These are phyloP conservation scores for Cataglyphis albicans DNA, from an alignment of 2,888 invertebrate species.

Conservation along the genomic window DNA sequence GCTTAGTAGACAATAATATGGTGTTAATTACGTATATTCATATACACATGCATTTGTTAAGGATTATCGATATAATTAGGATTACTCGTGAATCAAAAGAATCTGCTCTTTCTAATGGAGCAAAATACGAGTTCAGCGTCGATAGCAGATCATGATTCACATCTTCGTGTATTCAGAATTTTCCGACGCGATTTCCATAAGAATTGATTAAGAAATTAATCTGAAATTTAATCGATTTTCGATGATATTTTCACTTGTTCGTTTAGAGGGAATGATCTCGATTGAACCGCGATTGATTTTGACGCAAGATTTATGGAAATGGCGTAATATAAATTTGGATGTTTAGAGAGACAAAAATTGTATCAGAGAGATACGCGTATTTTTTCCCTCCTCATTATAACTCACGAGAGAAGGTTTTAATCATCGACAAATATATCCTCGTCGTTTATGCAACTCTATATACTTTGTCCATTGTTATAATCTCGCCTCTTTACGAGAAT, in stretches of 20 bases:
- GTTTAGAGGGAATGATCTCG: background rate
- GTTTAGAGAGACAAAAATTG: conserved; percentile 17
- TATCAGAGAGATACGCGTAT: background rate
- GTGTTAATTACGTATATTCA: conserved; percentile 24
- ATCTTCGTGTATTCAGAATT: conserved; percentile 49
- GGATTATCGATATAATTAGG: conserved; percentile 54
- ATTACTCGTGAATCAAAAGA: conserved; percentile 65
- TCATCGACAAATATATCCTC: background rate
- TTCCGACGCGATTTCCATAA: conserved; percentile 21
- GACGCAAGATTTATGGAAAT: conserved; percentile 18
- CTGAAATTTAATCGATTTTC: background rate
- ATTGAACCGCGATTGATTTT: conserved; percentile 7
- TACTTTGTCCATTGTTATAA: background rate
- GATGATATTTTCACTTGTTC: background rate
- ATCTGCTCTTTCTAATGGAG: conserved; percentile 72
- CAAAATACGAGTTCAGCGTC: conserved; percentile 63
- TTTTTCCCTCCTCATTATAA: background rate
- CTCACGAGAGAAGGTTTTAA: background rate
- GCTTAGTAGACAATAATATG: conserved; percentile 67
- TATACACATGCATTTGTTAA: conserved; percentile 63
- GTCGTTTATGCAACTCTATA: background rate
- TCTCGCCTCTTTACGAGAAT: background rate
- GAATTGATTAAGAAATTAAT: conserved; percentile 8
- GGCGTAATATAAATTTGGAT: background rate
- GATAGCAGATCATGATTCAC: conserved; percentile 57